Evolutionary conservation across 2,113 vertebrate genomes (phyloP).

Genomic region (Eudyptes chrysolophus): DNA sequence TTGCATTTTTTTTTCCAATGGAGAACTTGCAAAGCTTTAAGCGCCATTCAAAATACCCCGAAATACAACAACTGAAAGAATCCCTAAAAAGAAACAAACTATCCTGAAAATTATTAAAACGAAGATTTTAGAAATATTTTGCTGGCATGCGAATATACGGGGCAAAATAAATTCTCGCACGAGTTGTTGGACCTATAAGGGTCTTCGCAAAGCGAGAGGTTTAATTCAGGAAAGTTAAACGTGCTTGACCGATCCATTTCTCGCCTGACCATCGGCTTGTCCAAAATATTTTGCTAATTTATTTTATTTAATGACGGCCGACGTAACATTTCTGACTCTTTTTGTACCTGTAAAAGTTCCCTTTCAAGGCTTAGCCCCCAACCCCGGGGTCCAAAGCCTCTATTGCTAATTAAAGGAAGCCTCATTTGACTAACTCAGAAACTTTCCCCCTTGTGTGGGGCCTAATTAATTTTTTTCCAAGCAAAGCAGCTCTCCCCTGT

Average conservation of each 20-base stretch:
- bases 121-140: background rate
- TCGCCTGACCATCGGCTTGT: background rate
- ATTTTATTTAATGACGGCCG: background rate
- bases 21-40: background rate
- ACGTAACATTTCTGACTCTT: background rate
- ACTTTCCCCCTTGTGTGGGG: background rate
- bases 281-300: background rate
- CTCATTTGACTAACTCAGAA: background rate
- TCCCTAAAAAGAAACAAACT: background rate
- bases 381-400: background rate
- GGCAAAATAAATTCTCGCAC: background rate
- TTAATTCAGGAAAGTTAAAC: background rate
- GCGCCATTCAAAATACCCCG: background rate
- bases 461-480: background rate
- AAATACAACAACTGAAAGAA: background rate
- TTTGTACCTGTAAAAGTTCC: background rate
- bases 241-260: background rate
- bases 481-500: background rate
- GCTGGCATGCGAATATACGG: too few relatives aligned
- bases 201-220: background rate
- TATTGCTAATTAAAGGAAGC: background rate
- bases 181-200: background rate
- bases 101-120: background rate
- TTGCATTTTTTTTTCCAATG: fast-evolving
- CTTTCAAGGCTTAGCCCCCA: background rate